Conservation (phyloP, 2,113 vertebrate species). For the Hippocampus barbouri region DNA sequence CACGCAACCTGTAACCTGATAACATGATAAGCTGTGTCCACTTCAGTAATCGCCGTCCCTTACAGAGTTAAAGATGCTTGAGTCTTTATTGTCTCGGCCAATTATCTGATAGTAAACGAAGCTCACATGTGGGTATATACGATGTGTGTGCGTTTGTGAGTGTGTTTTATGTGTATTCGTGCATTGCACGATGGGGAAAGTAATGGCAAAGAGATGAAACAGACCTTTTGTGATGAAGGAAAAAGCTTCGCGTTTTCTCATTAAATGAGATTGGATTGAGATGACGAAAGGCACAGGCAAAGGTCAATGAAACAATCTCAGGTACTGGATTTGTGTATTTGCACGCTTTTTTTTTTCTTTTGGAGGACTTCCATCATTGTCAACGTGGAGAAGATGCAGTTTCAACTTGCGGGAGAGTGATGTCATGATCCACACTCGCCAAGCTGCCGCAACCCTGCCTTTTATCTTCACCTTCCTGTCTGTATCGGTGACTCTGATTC, state of each 20-base stretch:
- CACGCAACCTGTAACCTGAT: no score
- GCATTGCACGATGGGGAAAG: slow-evolving; percentile 8
- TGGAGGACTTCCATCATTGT: slow-evolving; percentile 1
- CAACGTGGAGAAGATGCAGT: slow-evolving; percentile 15
- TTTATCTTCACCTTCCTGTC: slow-evolving; percentile 43
- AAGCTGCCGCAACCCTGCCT: slow-evolving; percentile 45
- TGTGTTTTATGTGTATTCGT: background rate
- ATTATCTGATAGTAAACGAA: slow-evolving; percentile 24
- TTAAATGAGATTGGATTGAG: slow-evolving; percentile 29
- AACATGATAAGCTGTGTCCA: no score
- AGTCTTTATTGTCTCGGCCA: slow-evolving; percentile 2
- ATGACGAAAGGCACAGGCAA: slow-evolving; percentile 17
- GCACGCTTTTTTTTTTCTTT: background rate
- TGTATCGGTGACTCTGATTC: slow-evolving; percentile 39
- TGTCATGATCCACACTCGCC: slow-evolving; percentile 46
- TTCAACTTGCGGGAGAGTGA: slow-evolving; percentile 26
- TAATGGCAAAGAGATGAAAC: slow-evolving; percentile 8
- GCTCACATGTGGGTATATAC: slow-evolving; percentile 16
- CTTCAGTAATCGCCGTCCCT: no score
- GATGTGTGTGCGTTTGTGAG: background rate
- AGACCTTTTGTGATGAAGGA: slow-evolving; percentile 21
- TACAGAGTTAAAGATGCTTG: slow-evolving; percentile 18
- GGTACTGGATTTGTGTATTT: background rate
- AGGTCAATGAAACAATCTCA: slow-evolving; percentile 34
- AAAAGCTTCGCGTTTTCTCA: slow-evolving; percentile 18